These are phyloP conservation scores for Anoplius nigerrimus DNA, from an alignment of 2,888 invertebrate species.

Conservation along the genomic window DNA sequence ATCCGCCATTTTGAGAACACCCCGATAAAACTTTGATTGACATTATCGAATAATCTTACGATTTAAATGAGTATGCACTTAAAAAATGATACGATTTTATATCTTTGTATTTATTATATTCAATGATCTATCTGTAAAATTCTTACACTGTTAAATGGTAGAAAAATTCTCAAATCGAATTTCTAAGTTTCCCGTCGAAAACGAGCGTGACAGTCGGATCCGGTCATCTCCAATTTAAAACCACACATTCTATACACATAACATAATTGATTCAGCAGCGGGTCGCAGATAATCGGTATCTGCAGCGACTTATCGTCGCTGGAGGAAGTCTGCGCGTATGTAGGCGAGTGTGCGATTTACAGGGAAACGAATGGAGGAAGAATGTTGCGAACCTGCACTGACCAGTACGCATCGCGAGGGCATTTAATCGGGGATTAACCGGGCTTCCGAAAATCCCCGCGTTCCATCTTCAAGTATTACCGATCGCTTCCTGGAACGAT, in stretches of 20 bases:
- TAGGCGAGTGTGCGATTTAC: slow-evolving; percentile 5
- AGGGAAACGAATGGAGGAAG: neutral
- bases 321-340: slow-evolving; percentile 13
- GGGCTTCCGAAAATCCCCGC: slow-evolving; percentile 4
- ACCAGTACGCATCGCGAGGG: neutral
- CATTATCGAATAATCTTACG: too few species aligned
- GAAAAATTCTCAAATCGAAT: too few species aligned
- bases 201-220: too few species aligned
- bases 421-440: slow-evolving; percentile 13
- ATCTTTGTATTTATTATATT: too few species aligned
- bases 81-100: too few species aligned
- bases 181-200: too few species aligned
- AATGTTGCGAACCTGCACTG: neutral
- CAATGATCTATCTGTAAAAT: too few species aligned
- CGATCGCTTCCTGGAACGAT: neutral
- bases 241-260: neutral
- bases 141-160: too few species aligned
- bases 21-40: too few species aligned
- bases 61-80: too few species aligned
- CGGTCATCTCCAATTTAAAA: too few species aligned
- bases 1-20: too few species aligned
- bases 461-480: slow-evolving; percentile 1
- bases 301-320: slow-evolving; percentile 2
- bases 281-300: neutral
- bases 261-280: neutral